Base-by-base conservation (phyloP, 1,140 invertebrate species). In the Zaprionus capensis region DNA sequence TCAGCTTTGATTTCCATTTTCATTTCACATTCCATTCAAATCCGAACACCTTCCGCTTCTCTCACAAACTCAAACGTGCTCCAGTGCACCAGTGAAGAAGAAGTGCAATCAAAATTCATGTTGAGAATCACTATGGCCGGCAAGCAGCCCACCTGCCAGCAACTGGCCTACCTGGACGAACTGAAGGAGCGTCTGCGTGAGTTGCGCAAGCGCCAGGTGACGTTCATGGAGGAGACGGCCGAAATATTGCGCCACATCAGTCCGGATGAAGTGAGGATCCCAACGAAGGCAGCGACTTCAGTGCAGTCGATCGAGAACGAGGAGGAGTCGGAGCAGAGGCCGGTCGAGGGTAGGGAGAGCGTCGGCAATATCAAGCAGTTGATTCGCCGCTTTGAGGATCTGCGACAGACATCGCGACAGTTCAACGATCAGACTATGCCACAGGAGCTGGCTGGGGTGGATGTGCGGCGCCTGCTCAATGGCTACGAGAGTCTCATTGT, bases 111-210 rank as follows among this genome's bases (percentile, higher is more conserved):
- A 14, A 61, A 61, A 71, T 71, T 65, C 7, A 76, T 71, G 61
- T 59, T 38, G 41, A 22, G 22, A 17, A 41, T 53, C 31, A 41
- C 22, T 20, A 77, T 77, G 75, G 71, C 57, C 24, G 5, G 9
- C 26, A 77, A 68, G 34, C 75, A 51, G n/a, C 65, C 76, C 17
- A 88, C 78, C 2, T 51, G 28, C 41, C 81, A 80, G 15, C 85
- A 88, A 41, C 20, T 88, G 75, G 85, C 75, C 0, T 88, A 88
- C 41, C 71, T 88, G 15, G 84, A 81, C 38, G 84, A 88, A 67
- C 76, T 88, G 34, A 90, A 88, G 69, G 58, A 75, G 41, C 84
- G 81, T 1, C 71, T 88, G 1, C 55, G 53, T 14, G 61, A 84
- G 11, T 38, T 88, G 22, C 84, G 78, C 1, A 15, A 70, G n/a